A percentile compares a stretch with the other conserved stretches of the same genome.
phyloP scores from a whole-genome alignment of 2,888 invertebrate genomes.

The Pollenia griseotomentosa region DNA sequence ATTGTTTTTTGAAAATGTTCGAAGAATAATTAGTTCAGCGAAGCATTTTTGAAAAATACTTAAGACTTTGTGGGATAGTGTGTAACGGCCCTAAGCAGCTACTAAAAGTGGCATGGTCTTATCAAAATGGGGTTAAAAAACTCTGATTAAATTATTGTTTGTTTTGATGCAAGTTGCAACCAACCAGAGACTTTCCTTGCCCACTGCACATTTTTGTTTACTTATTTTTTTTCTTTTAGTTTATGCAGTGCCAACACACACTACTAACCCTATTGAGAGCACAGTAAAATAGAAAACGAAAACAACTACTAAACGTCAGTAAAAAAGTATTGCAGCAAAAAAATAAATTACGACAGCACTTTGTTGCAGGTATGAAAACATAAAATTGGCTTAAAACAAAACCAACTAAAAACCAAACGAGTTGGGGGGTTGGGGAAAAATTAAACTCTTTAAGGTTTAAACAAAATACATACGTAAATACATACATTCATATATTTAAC shows the following conservation, averaged over 20 bases:
- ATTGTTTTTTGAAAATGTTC: too few species aligned
- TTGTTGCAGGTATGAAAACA: conserved; percentile 48
- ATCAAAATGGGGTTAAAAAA: too few species aligned
- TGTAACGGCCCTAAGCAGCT: too few species aligned
- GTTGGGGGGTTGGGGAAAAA: not conserved
- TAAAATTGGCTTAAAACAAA: conserved; percentile 35
- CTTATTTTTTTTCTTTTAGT: not conserved
- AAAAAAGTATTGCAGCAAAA: not conserved
- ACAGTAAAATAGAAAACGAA: not conserved
- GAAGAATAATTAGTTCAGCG: too few species aligned
- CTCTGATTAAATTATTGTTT: too few species aligned
- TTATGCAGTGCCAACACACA: conserved; percentile 18
- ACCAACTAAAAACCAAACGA: not conserved
- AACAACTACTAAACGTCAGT: not conserved
- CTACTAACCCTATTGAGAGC: conserved; percentile 13
- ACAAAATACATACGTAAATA: not conserved
- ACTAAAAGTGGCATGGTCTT: too few species aligned
- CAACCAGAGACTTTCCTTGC: not conserved
- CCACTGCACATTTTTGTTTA: not conserved
- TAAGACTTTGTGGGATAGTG: too few species aligned
- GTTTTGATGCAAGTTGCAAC: too few species aligned
- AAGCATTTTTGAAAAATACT: too few species aligned
- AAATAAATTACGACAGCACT: conserved; percentile 45
- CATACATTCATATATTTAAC: too few species aligned
- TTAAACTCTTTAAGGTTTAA: not conserved